Conservation (phyloP, 2,888 invertebrate species). For the Caenorhabditis sp. region DNA sequence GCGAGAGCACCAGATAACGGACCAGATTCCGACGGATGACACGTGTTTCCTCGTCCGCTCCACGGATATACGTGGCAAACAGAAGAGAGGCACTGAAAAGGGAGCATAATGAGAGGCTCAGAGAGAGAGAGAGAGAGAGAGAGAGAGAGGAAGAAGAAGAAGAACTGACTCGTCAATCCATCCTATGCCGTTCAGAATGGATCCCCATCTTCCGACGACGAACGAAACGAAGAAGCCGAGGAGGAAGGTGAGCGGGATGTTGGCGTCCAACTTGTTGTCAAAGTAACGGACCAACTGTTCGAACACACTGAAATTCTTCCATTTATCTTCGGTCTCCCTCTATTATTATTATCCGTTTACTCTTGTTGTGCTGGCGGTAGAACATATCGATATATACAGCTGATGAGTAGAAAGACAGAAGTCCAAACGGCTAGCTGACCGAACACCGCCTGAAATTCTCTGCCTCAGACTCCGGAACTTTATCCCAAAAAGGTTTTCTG, state of each 20-base stretch:
- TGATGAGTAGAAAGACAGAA: slow-evolving; percentile 69
- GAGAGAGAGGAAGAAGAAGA: neutral
- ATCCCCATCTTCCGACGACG: slow-evolving; percentile 70
- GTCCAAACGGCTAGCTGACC: slow-evolving; percentile 73
- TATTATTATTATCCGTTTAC: slow-evolving; percentile 43
- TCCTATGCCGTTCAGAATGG: slow-evolving; percentile 68
- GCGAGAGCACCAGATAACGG: slow-evolving; percentile 66
- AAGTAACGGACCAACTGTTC: slow-evolving; percentile 69
- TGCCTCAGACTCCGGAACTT: neutral
- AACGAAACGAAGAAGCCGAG: slow-evolving; percentile 71
- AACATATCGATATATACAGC: slow-evolving; percentile 71
- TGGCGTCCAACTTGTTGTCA: slow-evolving; percentile 68
- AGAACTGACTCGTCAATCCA: slow-evolving; percentile 70
- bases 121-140: neutral
- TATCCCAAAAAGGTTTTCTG: no score
- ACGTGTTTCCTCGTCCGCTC: slow-evolving; percentile 61
- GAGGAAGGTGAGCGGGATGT: slow-evolving; percentile 68
- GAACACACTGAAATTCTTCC: slow-evolving; percentile 61
- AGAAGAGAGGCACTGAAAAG: slow-evolving; percentile 71
- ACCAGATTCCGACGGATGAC: slow-evolving; percentile 65
- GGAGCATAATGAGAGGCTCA: neutral
- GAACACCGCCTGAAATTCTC: slow-evolving; percentile 68
- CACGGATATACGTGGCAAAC: slow-evolving; percentile 67
- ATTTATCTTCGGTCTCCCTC: no score
- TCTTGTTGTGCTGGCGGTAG: slow-evolving; percentile 66